These are phyloP conservation scores for Lycodopsis pacificus DNA, from an alignment of 2,797 vertebrate genomes.

Conservation along the genomic window DNA sequence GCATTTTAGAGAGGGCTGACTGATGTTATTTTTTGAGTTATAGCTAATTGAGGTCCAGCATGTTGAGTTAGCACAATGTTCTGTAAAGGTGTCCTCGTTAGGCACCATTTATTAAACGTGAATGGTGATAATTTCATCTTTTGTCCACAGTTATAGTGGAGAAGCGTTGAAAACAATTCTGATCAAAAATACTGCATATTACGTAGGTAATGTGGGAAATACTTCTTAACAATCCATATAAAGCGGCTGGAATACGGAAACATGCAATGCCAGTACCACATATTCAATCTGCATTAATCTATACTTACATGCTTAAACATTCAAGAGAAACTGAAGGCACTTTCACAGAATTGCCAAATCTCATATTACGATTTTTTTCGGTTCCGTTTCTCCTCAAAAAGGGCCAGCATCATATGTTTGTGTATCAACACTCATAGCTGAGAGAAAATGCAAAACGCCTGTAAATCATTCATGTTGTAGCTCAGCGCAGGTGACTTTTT, in stretches of 20 bases:
- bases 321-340: constrained; percentile 34
- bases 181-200: background rate
- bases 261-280: background rate
- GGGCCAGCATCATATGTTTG: constrained; percentile 39
- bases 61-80: constrained; percentile 9
- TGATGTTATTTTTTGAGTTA: constrained; percentile 6
- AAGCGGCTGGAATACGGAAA: background rate
- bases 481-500: constrained; percentile 56
- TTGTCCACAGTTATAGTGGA: constrained; percentile 1
- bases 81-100: constrained; percentile 50
- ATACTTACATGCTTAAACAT: constrained; percentile 40
- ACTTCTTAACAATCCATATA: background rate
- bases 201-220: constrained; percentile 5
- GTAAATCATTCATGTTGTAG: constrained; percentile 63
- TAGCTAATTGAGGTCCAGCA: constrained; percentile 4
- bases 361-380: constrained; percentile 33
- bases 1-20: constrained; percentile 19
- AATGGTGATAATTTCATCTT: constrained; percentile 45
- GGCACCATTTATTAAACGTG: constrained; percentile 39
- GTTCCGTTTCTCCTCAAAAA: constrained; percentile 49
- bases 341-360: constrained; percentile 36
- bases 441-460: constrained; percentile 51
- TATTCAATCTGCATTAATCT: constrained; percentile 25
- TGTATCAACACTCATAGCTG: constrained; percentile 59
- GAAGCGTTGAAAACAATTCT: constrained; percentile 8